These are phyloP conservation scores for Tinamus guttatus DNA, from an alignment of 2,113 vertebrate genomes.

Conservation along the genomic window DNA sequence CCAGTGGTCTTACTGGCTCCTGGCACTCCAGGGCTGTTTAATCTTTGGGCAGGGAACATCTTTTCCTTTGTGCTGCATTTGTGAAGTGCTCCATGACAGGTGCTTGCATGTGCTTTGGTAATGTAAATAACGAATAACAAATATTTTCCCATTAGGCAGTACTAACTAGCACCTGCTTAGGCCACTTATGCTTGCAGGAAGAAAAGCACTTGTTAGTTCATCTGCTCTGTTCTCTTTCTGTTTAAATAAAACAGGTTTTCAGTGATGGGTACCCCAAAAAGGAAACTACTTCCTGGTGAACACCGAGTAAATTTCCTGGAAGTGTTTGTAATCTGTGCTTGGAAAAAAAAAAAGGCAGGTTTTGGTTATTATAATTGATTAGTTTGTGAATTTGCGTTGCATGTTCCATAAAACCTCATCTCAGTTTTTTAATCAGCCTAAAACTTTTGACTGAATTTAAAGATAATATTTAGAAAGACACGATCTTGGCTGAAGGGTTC, in stretches of 20 bases:
- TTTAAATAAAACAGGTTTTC: neutral
- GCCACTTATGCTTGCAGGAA: neutral
- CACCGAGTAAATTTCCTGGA: neutral
- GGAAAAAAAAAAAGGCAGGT: neutral
- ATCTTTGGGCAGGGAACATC: neutral
- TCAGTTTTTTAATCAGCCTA: neutral
- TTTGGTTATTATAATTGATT: neutral
- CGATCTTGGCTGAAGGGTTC: rapidly evolving
- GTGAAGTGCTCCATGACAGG: neutral
- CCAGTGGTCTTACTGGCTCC: neutral
- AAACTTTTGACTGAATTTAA: neutral
- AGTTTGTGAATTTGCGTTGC: neutral
- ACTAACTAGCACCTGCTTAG: neutral
- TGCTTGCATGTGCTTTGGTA: neutral
- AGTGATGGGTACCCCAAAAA: neutral
- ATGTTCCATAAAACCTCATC: neutral
- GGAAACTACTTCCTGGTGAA: neutral
- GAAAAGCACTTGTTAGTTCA: neutral
- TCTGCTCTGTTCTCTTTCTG: neutral
- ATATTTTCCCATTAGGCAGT: neutral
- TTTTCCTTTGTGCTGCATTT: neutral
- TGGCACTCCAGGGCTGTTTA: rapidly evolving
- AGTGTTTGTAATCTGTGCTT: neutral
- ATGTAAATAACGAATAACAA: neutral
- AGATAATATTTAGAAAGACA: neutral